phyloP scores from a whole-genome alignment of 2,888 invertebrate species.

The Aleiodes alternator region DNA sequence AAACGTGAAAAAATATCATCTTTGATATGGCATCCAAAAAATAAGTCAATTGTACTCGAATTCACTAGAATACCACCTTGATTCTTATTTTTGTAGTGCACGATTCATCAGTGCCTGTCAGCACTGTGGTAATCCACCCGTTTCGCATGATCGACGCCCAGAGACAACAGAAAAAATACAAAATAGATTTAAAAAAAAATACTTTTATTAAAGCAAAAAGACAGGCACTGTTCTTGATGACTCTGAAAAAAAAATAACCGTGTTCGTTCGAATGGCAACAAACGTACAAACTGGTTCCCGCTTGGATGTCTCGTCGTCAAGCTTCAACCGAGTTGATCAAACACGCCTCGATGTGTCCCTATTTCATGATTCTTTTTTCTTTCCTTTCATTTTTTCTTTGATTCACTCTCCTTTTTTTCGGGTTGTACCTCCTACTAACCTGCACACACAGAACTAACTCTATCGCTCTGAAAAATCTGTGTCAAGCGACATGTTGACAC shows the following conservation, averaged over 20 bases:
- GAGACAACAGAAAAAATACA: slow-evolving; percentile 10
- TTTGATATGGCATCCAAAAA: no score
- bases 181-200: slow-evolving; percentile 1
- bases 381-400: slow-evolving; percentile 25
- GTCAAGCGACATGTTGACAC: slow-evolving; percentile 72
- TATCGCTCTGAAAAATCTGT: slow-evolving; percentile 71
- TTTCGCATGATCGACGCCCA: slow-evolving; percentile 42
- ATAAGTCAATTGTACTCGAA: no score
- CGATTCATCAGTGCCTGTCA: slow-evolving; percentile 32
- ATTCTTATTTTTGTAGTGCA: neutral
- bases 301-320: slow-evolving; percentile 38
- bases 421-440: slow-evolving; percentile 5
- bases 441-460: slow-evolving; percentile 48
- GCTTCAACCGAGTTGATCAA: slow-evolving; percentile 61
- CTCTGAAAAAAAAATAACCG: slow-evolving; percentile 41
- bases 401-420: slow-evolving; percentile 10
- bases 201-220: slow-evolving; percentile 9
- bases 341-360: slow-evolving; percentile 50
- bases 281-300: slow-evolving; percentile 50
- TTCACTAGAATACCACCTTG: no score
- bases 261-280: slow-evolving; percentile 47
- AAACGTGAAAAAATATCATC: no score
- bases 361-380: slow-evolving; percentile 43
- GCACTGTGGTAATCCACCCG: slow-evolving; percentile 44
- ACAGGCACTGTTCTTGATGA: slow-evolving; percentile 28